Evolutionary conservation across 2,797 vertebrate genomes (phyloP), one percentile per base, ranked within the genome.

Genomic region (Leucoraja ocellata): DNA sequence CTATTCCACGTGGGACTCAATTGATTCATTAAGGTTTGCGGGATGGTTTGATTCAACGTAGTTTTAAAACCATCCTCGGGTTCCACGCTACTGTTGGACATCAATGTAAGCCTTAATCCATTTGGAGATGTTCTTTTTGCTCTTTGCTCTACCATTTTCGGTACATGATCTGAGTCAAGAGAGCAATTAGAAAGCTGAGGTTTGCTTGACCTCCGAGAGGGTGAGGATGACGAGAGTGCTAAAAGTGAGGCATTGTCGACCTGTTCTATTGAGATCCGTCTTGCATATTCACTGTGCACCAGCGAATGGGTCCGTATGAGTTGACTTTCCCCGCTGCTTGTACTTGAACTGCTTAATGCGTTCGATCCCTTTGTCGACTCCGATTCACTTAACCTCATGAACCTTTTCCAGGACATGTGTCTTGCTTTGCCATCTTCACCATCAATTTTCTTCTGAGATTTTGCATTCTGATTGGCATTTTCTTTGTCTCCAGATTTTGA

Each of bases 401-500:
- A 95, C 28, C 95, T 95, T 93, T 94, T 97, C 97, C 97, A 97
- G 18, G 96, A 25, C 0, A 95, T 94, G 92, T 96, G 97, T 73
- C 95, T 96, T 86, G 93, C 68, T 93, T 95, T 96, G 91, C 77
- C 76, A 94, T 96, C 96, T 93, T 97, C 96, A 58, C 95, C 95
- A 81, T 96, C 96, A 0, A 61, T 94, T 94, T 95, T 96, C 93
- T 94, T 6, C 11, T 94, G 93, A 4, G 86, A 63, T 71, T 94
- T 95, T 14, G 94, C 94, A 84, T 65, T 94, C 93, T 95, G 95
- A 4, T 95, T 94, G 0, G 94, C 80, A 11, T 94, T 96, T 81
- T 97, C 97, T 93, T 97, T 98, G 86, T 98, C 97, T 84, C 95
- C 74, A 36, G 94, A 95, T 94, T 95, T 97, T 13, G 96, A 96